Conservation (phyloP, 2,113 vertebrate species). For the Podocnemis expansa region DNA sequence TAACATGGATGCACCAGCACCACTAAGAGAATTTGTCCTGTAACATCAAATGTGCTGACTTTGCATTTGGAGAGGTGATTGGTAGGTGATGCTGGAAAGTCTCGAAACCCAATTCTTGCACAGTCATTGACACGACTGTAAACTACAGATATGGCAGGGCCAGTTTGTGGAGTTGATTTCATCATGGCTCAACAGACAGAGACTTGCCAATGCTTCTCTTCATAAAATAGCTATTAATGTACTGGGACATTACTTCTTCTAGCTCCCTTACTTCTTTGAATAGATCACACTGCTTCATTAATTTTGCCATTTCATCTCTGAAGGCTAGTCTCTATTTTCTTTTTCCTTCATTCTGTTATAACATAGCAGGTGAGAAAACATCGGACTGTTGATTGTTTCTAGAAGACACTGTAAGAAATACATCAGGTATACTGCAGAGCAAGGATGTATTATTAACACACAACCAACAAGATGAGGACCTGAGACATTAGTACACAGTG, state of each 20-base stretch:
- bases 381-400: constrained; percentile 65
- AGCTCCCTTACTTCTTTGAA: constrained; percentile 36
- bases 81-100: neutral
- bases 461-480: constrained; percentile 2
- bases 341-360: constrained; percentile 55
- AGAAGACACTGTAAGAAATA: constrained; percentile 63
- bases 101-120: neutral
- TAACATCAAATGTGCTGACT: neutral
- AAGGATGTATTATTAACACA: constrained; percentile 49
- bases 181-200: constrained; percentile 3
- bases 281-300: constrained; percentile 41
- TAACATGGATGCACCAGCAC: neutral
- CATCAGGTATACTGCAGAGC: constrained; percentile 46
- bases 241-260: constrained; percentile 13
- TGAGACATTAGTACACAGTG: accelerated
- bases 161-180: neutral
- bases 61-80: neutral
- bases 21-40: neutral
- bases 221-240: constrained; percentile 57
- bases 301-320: constrained; percentile 61
- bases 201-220: constrained; percentile 17
- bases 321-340: constrained; percentile 47
- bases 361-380: constrained; percentile 61
- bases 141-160: neutral
- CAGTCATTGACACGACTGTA: neutral